Base-by-base conservation (phyloP, 2,888 invertebrate species). In the Cosmopolites sordidus region DNA sequence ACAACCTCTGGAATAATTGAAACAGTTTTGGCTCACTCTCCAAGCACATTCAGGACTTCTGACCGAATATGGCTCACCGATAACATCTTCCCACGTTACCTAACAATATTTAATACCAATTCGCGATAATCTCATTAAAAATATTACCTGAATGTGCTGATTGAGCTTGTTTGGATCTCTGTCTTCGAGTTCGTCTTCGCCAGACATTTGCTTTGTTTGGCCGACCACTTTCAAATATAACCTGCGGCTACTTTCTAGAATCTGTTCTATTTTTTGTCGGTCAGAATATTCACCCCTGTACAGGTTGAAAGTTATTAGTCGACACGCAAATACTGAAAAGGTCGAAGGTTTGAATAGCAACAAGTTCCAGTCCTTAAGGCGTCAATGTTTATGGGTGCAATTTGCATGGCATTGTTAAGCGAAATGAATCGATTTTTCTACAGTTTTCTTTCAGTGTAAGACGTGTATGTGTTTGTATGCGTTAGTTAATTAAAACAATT, bases 81-180 rank as follows among this genome's bases (percentile, higher is more conserved):
- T 80, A 55, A 86, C 79, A 64, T 86, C 84, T 61, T 83, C 82
- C 84, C 85, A 86, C 61, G 81, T 78, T 64, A 85, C 81, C 86
- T 87, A 51, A 16, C 14, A n/a, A 18, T n/a, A n/a, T n/a, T n/a
- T n/a, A n/a, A n/a, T n/a, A n/a, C n/a, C n/a, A n/a, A 40, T 14
- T 39, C n/a, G 15, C 39, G 12, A 39, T 9, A 45, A 12, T 45
- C 16, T 33, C 18, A 33, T 14, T 22, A 9, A 43, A 12, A 27
- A 33, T 41, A 62, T 65, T 71, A 86, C 87, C 81, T 86, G 84
- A 43, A 87, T 75, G 69, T 87, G 85, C 54, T 80, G 79, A 66
- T 86, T 87, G 56, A 87, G 69, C 56, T 77, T 79, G 63, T 85
- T 84, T 0, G 87, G 87, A 66, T 87, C 87, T 57, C 87, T 72